These are phyloP conservation scores for Gambusia affinis DNA, from an alignment of 2,113 vertebrate species.

Conservation along the genomic window DNA sequence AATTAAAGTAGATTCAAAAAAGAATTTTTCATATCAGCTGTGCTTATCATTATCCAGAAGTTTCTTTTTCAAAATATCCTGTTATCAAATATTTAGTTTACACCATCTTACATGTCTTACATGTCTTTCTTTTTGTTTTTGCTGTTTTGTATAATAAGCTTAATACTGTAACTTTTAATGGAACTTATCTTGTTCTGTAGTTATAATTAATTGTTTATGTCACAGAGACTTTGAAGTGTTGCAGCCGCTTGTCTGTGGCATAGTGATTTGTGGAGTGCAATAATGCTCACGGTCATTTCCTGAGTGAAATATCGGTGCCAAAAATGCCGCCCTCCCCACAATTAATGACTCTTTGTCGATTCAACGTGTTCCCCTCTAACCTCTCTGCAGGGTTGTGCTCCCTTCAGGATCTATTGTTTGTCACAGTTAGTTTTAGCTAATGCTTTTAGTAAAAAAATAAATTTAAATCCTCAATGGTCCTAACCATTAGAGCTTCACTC, in stretches of 20 bases:
- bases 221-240: constrained; percentile 17
- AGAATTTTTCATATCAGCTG: background rate
- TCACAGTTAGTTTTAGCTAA: constrained; percentile 30
- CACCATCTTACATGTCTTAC: no score
- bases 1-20: background rate
- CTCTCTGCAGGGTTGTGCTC: constrained; percentile 6
- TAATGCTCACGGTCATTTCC: constrained; percentile 52
- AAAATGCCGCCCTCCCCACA: constrained; percentile 42
- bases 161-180: constrained; percentile 44
- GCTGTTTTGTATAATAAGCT: background rate
- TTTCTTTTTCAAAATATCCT: no score
- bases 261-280: constrained; percentile 53
- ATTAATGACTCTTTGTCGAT: constrained; percentile 64
- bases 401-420: constrained; percentile 9
- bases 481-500: constrained; percentile 3
- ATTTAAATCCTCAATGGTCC: constrained; percentile 5
- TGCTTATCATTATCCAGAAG: background rate
- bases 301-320: constrained; percentile 51
- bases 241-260: constrained; percentile 38
- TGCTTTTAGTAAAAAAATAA: constrained; percentile 19
- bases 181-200: constrained; percentile 8
- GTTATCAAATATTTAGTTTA: background rate
- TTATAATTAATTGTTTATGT: constrained; percentile 31
- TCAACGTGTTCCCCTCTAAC: constrained; percentile 26
- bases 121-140: background rate